Conservation (phyloP, 23 tunicate genomes). For the Halocynthia aurantium region DNA sequence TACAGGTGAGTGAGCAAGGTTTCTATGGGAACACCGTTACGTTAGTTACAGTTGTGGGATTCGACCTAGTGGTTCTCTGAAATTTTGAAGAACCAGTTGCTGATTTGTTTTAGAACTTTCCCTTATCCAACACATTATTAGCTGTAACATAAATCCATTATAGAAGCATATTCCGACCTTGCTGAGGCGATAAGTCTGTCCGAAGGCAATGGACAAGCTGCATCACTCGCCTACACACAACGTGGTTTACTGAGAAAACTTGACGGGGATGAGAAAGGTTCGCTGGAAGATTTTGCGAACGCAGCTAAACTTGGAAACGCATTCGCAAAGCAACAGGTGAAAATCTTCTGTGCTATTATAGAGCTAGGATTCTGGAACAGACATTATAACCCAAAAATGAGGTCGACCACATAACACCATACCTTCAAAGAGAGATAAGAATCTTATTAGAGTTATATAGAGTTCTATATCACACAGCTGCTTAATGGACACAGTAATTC, state of each 20-base stretch:
- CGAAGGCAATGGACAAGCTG: constrained; percentile 40
- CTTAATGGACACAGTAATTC: background rate
- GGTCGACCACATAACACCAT: too few relatives aligned
- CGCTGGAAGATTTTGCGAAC: constrained; percentile 47
- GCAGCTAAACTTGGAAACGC: constrained; percentile 84
- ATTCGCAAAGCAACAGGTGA: constrained; percentile 90
- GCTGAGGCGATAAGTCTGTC: constrained; percentile 55
- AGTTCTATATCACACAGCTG: too few relatives aligned
- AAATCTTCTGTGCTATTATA: background rate
- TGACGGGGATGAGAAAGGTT: constrained; percentile 48
- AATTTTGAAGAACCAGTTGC: too few relatives aligned
- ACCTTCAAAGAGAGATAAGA: too few relatives aligned
- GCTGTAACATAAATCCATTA: background rate
- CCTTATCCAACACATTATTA: too few relatives aligned
- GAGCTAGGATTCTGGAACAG: background rate
- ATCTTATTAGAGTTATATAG: too few relatives aligned
- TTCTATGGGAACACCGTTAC: too few relatives aligned
- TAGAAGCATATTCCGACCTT: constrained; percentile 81
- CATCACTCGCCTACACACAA: constrained; percentile 75
- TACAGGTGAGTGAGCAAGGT: too few relatives aligned
- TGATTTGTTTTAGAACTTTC: too few relatives aligned
- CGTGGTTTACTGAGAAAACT: constrained; percentile 52
- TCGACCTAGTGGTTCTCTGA: too few relatives aligned
- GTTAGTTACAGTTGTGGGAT: too few relatives aligned
- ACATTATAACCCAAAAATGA: too few relatives aligned